Evolutionary conservation across 2,888 invertebrate genomes (phyloP).

Genomic region (Marronus borbonicus): DNA sequence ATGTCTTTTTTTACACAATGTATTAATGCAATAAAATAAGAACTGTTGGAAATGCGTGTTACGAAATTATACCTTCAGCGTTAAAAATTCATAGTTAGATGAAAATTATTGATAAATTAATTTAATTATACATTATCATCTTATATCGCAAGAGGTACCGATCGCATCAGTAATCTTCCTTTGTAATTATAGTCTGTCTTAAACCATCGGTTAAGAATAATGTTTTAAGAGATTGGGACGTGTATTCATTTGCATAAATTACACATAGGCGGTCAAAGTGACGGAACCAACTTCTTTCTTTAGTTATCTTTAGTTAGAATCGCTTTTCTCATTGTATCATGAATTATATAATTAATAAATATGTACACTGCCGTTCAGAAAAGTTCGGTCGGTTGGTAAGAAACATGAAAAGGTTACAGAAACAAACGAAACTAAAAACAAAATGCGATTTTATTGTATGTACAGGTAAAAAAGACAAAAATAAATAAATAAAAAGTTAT

Average conservation of each 20-base stretch:
- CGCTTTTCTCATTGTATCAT: too few relatives aligned
- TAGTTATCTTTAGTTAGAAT: too few relatives aligned
- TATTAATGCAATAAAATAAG: neutral
- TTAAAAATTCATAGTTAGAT: neutral
- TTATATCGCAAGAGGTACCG: neutral
- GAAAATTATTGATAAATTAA: slow-evolving; percentile 8
- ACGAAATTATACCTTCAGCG: neutral
- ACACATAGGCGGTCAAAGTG: neutral
- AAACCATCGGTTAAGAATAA: neutral
- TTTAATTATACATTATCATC: slow-evolving; percentile 8
- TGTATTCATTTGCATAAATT: slow-evolving; percentile 11
- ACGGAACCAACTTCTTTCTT: too few relatives aligned
- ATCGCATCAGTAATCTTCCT: neutral
- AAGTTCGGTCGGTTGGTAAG: too few relatives aligned
- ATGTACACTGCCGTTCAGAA: too few relatives aligned
- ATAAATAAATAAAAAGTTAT: too few relatives aligned
- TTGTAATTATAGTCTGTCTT: slow-evolving; percentile 5
- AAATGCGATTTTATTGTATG: too few relatives aligned
- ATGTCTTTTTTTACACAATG: neutral
- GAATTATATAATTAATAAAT: too few relatives aligned
- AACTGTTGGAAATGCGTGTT: neutral
- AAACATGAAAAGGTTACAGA: too few relatives aligned
- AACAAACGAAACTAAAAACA: too few relatives aligned
- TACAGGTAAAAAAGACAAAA: too few relatives aligned
- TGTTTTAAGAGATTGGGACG: neutral